Percentiles rank a stretch among this genome's conserved stretches.
Conservation (phyloP, 2,888 invertebrate genomes). For the Helobdella robusta region DNA sequence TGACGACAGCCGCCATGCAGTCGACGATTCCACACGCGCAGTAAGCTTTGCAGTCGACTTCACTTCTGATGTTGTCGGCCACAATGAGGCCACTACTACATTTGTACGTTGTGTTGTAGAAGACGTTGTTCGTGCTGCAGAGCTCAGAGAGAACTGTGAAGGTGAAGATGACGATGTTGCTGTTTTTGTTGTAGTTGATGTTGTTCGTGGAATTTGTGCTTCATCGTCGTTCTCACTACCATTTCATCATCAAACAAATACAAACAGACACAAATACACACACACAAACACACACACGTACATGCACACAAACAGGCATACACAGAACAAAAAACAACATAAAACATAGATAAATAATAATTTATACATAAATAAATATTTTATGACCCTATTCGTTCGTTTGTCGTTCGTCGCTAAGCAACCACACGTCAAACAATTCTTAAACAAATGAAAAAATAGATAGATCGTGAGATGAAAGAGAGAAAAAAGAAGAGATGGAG, state of each 20-base stretch:
- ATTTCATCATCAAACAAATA: too few relatives aligned
- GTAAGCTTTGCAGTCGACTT: slow-evolving; percentile 18
- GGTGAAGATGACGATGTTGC: neutral
- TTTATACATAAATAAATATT: too few relatives aligned
- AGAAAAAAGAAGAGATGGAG: neutral
- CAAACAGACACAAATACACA: too few relatives aligned
- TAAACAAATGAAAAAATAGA: too few relatives aligned
- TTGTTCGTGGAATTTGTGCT: neutral
- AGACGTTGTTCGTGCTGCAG: neutral
- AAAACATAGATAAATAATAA: too few relatives aligned
- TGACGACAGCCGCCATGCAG: slow-evolving; percentile 16
- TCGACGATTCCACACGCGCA: slow-evolving; percentile 8
- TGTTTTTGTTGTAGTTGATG: neutral
- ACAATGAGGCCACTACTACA: slow-evolving; percentile 11
- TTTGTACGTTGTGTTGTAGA: slow-evolving; percentile 6
- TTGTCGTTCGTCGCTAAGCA: too few relatives aligned
- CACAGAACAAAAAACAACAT: too few relatives aligned
- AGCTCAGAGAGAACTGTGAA: neutral
- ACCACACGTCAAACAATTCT: too few relatives aligned
- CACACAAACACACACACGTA: too few relatives aligned
- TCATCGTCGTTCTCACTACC: neutral
- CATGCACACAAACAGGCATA: too few relatives aligned
- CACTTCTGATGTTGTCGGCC: neutral
- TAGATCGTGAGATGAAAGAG: too few relatives aligned
- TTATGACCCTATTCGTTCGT: too few relatives aligned